Evolutionary conservation across 1,140 invertebrate genomes (phyloP).

Genomic region (Aphelenchoides fujianensis): DNA sequence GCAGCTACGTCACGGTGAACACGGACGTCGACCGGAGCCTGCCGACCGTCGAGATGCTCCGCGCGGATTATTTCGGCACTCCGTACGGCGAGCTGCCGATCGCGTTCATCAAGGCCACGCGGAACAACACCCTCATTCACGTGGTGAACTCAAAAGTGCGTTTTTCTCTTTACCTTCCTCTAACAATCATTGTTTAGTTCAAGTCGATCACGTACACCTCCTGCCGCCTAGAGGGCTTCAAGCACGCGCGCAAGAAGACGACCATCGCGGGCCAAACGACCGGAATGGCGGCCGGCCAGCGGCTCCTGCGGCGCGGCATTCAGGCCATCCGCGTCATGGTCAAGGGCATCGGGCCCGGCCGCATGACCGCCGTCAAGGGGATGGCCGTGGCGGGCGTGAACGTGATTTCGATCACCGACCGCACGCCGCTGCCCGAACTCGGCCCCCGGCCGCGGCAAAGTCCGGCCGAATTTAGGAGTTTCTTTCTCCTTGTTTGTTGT

Average conservation of each 20-base stretch:
- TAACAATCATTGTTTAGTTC: conserved; percentile 26
- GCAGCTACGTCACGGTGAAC: conserved; percentile 45
- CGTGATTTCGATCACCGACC: conserved; percentile 84
- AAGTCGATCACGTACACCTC: conserved; percentile 64
- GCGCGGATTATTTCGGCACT: conserved; percentile 50
- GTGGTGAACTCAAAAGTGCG: conserved; percentile 49
- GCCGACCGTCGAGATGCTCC: conserved; percentile 51
- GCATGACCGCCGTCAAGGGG: conserved; percentile 79
- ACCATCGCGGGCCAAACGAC: conserved; percentile 91
- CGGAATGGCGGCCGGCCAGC: conserved; percentile 72
- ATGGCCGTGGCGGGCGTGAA: conserved; percentile 81
- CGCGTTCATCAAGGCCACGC: conserved; percentile 57
- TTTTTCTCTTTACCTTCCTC: conserved; percentile 25
- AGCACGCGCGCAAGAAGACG: conserved; percentile 87
- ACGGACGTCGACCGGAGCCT: conserved; percentile 44
- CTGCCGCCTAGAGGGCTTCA: conserved; percentile 89
- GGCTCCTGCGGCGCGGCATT: conserved; percentile 56
- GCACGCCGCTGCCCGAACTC: conserved; percentile 75
- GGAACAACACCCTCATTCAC: conserved; percentile 57
- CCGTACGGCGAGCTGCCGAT: conserved; percentile 53
- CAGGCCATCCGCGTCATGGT: conserved; percentile 65
- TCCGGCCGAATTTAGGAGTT: conserved; percentile 47
- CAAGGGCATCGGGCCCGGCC: conserved; percentile 60
- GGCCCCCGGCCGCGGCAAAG: conserved; percentile 65
- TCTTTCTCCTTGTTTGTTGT: too few relatives aligned